These are phyloP conservation scores for Chaetodon trifasciatus DNA, from an alignment of 2,797 vertebrate genomes.

Conservation along the genomic window DNA sequence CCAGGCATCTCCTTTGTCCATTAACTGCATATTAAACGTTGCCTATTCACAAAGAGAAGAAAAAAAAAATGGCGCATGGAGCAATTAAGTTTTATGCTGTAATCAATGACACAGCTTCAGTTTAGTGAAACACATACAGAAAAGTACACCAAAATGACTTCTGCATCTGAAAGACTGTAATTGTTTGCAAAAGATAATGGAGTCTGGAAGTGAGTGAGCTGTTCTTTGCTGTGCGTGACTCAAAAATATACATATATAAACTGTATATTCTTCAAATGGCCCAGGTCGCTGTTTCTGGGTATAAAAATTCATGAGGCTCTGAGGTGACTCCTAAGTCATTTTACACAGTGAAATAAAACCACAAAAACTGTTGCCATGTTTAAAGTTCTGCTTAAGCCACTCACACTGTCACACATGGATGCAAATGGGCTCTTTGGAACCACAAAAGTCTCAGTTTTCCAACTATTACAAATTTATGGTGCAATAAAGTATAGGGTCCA, in stretches of 20 bases:
- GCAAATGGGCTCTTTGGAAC: slow-evolving; percentile 59
- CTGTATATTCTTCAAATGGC: slow-evolving; percentile 48
- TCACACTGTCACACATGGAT: slow-evolving; percentile 52
- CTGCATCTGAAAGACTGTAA: slow-evolving; percentile 12
- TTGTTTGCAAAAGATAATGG: slow-evolving; percentile 23
- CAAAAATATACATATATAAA: slow-evolving; percentile 47
- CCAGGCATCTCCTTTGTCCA: slow-evolving; percentile 36
- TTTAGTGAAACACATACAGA: slow-evolving; percentile 43
- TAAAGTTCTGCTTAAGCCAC: slow-evolving; percentile 53
- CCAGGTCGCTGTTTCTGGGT: slow-evolving; percentile 36
- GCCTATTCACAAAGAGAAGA: slow-evolving; percentile 17
- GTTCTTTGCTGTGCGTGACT: not conserved
- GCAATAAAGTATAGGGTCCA: slow-evolving; percentile 37
- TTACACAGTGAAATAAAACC: slow-evolving; percentile 57
- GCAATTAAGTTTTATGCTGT: slow-evolving; percentile 30
- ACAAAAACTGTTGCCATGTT: slow-evolving; percentile 55
- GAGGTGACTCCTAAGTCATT: slow-evolving; percentile 54
- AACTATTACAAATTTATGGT: slow-evolving; percentile 46
- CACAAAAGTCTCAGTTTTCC: slow-evolving; percentile 39
- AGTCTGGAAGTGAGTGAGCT: slow-evolving; percentile 21
- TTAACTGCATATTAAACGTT: slow-evolving; percentile 21
- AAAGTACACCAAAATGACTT: slow-evolving; percentile 20
- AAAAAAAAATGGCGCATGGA: slow-evolving; percentile 20
- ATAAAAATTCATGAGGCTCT: slow-evolving; percentile 67
- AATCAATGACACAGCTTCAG: slow-evolving; percentile 45